Evolutionary conservation across 2,797 vertebrate species (phyloP), one percentile per base, ranked within the genome.

Genomic region (Catamblyrhynchus diadema): DNA sequence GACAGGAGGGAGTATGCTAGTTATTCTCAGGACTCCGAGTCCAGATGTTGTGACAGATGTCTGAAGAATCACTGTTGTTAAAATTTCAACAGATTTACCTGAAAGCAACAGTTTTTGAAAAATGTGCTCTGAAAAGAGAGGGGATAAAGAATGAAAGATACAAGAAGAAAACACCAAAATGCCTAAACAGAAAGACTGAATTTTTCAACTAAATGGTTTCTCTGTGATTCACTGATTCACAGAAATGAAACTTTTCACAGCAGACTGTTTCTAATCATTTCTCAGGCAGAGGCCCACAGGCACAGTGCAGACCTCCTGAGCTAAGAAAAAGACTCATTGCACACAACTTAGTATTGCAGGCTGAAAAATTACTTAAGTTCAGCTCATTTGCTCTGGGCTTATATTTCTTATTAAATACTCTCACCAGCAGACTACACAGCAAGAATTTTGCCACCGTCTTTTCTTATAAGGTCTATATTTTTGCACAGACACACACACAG

Each of bases 11-110:
- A 77, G 14, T 24, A 27, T 90, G 48, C 15, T 85, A 50, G 66
- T 50, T 94, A 65, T 74, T 83, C 85, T 92, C 75, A 71, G 30
- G 57, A 81, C 37, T 91, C 54, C 35, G 35, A 60, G 64, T 14
- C 81, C 89, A 94, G 91, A 90, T 83, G 83, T 82, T 82, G 45
- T 67, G 24, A 64, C 81, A 91, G 85, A 83, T 86, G 75, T 44
- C 20, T 50, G 35, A 86, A 94, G 45, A 94, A 74, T 30, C 14
- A 5, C 27, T n/a, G 19, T 37, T 60, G 28, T 91, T 89, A 91
- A 67, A 67, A 81, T 85, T 50, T 35, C 69, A 86, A 42, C 53
- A 64, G 45, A 86, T 78, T 78, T 71, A 83, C 71, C 65, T 41
- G 77, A 86, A 90, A 88, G 24, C 4, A 12, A 35, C 28, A 2